Conservation (phyloP, 2,888 invertebrate species). For the Daptonema setosum region DNA sequence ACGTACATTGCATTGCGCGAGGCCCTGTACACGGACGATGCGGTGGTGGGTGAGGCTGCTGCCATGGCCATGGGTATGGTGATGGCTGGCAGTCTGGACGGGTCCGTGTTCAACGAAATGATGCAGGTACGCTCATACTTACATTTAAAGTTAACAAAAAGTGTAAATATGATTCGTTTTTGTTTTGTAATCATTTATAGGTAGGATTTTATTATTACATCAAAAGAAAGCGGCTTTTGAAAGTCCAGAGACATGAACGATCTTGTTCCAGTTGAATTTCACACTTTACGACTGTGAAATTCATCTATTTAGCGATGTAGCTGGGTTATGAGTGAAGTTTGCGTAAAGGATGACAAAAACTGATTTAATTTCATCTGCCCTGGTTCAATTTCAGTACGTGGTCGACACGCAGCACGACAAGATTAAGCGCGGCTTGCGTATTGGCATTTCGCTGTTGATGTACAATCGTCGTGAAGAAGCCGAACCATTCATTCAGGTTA, state of each 20-base stretch:
- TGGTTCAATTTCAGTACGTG: conserved; percentile 48
- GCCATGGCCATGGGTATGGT: conserved; percentile 98
- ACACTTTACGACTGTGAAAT: no score
- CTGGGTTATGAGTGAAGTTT: no score
- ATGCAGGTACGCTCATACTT: conserved; percentile 40
- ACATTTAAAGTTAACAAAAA: neutral
- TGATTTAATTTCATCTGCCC: no score
- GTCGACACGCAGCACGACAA: conserved; percentile 95
- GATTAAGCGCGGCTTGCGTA: conserved; percentile 80
- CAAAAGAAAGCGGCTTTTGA: no score
- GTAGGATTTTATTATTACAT: no score
- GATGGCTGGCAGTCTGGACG: conserved; percentile 82
- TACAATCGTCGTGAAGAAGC: conserved; percentile 90
- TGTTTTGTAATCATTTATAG: no score
- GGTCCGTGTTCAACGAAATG: conserved; percentile 75
- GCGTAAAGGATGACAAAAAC: no score
- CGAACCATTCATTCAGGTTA: conserved; percentile 71
- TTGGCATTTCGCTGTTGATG: conserved; percentile 87
- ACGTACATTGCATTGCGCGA: conserved; percentile 88
- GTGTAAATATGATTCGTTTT: no score
- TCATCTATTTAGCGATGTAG: no score
- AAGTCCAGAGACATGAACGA: no score
- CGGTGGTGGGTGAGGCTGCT: conserved; percentile 93
- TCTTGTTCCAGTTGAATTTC: no score
- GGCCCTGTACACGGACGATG: conserved; percentile 91